These are phyloP conservation scores for Dipodomys ordii DNA, from an alignment of 2,113 vertebrate genomes.

Conservation along the genomic window DNA sequence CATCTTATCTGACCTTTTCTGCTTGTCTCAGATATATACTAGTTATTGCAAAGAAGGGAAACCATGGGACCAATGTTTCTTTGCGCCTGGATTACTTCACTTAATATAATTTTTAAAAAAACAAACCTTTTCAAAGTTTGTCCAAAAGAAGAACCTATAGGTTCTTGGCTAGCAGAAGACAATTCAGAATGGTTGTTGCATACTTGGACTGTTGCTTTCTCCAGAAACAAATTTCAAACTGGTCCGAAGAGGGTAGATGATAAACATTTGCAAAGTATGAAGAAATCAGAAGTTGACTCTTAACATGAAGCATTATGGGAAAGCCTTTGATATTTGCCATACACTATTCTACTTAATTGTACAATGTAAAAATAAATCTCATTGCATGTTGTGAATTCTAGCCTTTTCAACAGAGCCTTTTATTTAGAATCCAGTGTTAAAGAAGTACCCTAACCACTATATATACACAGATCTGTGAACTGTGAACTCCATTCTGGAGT, in stretches of 20 bases:
- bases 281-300: not conserved
- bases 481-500: not conserved
- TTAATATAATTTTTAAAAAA: too few species aligned
- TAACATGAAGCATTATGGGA: too few species aligned
- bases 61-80: too few species aligned
- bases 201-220: slow-evolving; percentile 82
- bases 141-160: slow-evolving; percentile 83
- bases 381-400: not conserved
- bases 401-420: not conserved
- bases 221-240: slow-evolving; percentile 51
- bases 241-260: not conserved
- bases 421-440: slow-evolving; percentile 8
- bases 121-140: slow-evolving; percentile 80
- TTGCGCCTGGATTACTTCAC: too few species aligned
- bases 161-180: slow-evolving; percentile 87
- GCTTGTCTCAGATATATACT: too few species aligned
- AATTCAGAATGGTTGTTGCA: slow-evolving; percentile 75
- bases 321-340: not conserved
- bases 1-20: too few species aligned
- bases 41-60: too few species aligned
- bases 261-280: not conserved
- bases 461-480: too few species aligned
- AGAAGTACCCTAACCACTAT: not conserved
- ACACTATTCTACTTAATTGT: not conserved
- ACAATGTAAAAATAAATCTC: not conserved